Evolutionary conservation across 2,797 vertebrate species (phyloP).

Genomic region (Ateles fusciceps): DNA sequence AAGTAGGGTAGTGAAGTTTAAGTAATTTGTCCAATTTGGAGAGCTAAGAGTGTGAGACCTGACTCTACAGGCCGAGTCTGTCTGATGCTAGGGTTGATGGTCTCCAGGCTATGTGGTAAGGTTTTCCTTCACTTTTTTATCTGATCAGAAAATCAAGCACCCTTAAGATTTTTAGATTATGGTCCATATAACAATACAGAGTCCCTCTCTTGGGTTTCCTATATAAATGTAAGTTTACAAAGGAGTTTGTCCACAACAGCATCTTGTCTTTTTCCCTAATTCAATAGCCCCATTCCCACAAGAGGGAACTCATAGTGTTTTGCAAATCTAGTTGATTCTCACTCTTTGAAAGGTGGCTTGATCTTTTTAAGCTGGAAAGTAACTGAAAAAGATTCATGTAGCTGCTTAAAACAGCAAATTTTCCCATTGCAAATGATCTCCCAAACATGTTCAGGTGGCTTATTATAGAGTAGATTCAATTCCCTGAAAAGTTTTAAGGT

Average conservation of each 20-base stretch:
- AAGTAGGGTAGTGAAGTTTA: neutral
- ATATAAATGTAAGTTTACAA: neutral
- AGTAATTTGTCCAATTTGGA: neutral
- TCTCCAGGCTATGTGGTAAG: neutral
- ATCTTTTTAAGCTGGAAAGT: neutral
- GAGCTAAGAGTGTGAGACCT: neutral
- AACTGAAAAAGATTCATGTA: neutral
- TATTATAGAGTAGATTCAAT: too few species aligned
- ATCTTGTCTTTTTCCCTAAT: neutral
- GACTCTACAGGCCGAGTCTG: too few species aligned
- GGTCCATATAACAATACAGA: neutral
- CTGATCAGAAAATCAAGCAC: neutral
- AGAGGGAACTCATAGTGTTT: neutral
- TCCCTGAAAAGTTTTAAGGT: too few species aligned
- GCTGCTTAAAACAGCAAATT: neutral
- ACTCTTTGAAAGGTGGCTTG: rapidly evolving
- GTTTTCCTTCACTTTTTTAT: neutral
- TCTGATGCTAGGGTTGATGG: too few species aligned
- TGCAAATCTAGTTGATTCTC: neutral
- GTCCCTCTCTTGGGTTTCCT: too few species aligned
- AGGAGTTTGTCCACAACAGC: neutral
- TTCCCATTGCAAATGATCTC: neutral
- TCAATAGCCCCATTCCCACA: too few species aligned
- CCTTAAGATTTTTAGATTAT: neutral
- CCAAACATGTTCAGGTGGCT: neutral